Base-by-base conservation (phyloP, 1,140 invertebrate genomes). In the Pseudomyrmex gracilis region DNA sequence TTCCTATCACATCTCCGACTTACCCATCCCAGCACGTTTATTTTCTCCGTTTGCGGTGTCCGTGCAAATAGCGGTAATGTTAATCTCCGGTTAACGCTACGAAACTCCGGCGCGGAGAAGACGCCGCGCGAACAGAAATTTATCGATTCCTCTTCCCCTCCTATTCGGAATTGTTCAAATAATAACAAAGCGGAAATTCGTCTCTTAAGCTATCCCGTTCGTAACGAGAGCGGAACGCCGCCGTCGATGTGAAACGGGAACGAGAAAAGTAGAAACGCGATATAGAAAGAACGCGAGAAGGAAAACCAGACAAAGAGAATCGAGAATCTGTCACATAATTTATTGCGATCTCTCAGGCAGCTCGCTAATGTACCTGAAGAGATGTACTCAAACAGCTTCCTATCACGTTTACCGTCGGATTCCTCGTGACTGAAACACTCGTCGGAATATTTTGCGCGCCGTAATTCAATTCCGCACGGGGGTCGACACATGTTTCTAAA, bases 311-410 rank as follows among this genome's bases (percentile, higher is more conserved):
- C 2, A 51, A 9, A 13, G 49, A 51, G 49, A 51, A 51, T 34
- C 34, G 51, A 17, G 34, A 60, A 24, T n/a, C 73, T 57, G 73
- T 78, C 77, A 64, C 70, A 85, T 90, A 85, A 90, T 90, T 91
- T 90, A 90, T 90, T 86, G 89, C 84, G 63, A 73, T 73, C 73
- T 84, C 34, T 58, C 64, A 77, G 88, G 73, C 87, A 86, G 88
- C 85, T 87, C 73, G 43, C 87, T 90, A 91, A 91, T 90, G 84
- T 88, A 90, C 85, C 86, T 85, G 85, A 84, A 86, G 87, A 86
- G 87, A 86, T 88, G 84, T 51, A 51, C 84, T 85, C 63, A 34
- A 53, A 49, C 55, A 61, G 22, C 58, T 53, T 57, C 13, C 63
- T 73, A 73, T 43, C 15, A 49, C 20, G 17, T n/a, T 53, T 12